Conservation (phyloP, 2,888 invertebrate genomes). For the Zaprionus obscuricornis region DNA sequence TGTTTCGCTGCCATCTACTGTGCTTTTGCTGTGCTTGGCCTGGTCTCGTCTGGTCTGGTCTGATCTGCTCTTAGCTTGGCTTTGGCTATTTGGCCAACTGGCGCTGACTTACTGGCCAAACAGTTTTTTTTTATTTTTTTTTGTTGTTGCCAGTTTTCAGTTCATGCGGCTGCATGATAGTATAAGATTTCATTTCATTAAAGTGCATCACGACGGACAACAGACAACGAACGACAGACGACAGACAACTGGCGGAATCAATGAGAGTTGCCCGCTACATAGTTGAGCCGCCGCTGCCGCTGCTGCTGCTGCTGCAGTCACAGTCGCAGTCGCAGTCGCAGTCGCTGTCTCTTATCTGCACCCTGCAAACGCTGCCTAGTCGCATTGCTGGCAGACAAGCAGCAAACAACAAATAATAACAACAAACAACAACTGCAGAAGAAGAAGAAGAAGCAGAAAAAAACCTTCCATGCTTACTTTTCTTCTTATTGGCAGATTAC, state of each 20-base stretch:
- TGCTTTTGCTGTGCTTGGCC: conserved; percentile 6
- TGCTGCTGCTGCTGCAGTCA: conserved; percentile 22
- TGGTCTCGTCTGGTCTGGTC: conserved; percentile 23
- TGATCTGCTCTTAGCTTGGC: no score
- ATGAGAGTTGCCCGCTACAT: conserved; percentile 64
- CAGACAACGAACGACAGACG: conserved; percentile 58
- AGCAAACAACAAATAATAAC: conserved; percentile 53
- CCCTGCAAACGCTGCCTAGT: neutral
- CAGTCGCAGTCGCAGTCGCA: conserved; percentile 25
- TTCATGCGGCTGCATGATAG: conserved; percentile 77
- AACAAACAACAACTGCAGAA: no score
- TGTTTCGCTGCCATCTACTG: no score
- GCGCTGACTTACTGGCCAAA: conserved; percentile 46
- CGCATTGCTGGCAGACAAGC: conserved; percentile 37
- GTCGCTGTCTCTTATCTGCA: conserved; percentile 38
- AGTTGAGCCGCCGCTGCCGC: no score
- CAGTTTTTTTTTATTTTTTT: conserved; percentile 40
- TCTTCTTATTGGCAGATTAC: conserved; percentile 79
- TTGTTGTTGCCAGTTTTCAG: conserved; percentile 30
- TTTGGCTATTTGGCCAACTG: conserved; percentile 42
- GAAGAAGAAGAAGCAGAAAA: conserved; percentile 9
- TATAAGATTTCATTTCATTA: conserved; percentile 84
- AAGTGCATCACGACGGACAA: conserved; percentile 83
- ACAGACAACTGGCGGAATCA: conserved; percentile 64
- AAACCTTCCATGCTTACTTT: conserved; percentile 68